Conservation (phyloP, 64 coral and sea anemone species). For the Actinia equina region DNA sequence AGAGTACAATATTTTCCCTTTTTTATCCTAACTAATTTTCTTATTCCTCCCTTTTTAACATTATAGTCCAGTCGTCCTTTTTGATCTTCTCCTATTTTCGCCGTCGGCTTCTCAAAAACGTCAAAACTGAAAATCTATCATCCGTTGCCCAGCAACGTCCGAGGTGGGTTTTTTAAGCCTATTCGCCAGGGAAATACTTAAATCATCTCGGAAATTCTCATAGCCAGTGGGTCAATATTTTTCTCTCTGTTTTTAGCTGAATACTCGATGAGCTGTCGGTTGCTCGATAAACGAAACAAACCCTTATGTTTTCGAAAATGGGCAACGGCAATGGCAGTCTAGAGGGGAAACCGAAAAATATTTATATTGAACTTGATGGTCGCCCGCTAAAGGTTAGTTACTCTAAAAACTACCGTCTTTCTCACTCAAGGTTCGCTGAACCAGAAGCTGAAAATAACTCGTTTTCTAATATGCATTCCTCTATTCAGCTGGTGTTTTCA, state of each 20-base stretch:
- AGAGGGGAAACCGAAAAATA: neutral
- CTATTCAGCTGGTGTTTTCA: conserved; percentile 36
- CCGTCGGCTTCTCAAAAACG: neutral
- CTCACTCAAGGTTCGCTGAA: no score
- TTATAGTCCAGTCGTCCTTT: neutral
- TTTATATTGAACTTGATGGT: neutral
- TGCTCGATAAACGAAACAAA: neutral
- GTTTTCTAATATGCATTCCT: neutral
- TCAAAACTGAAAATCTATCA: neutral
- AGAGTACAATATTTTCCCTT: no score
- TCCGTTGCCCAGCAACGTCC: neutral
- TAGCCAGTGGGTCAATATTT: neutral
- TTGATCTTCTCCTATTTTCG: neutral
- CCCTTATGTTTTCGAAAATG: neutral
- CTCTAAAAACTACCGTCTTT: no score
- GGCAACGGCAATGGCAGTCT: neutral
- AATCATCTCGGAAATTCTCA: neutral
- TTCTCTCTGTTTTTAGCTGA: neutral
- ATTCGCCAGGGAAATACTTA: neutral
- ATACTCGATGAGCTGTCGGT: neutral
- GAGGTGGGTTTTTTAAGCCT: neutral
- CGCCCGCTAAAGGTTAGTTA: neutral
- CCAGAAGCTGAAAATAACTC: neutral
- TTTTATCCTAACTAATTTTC: no score
- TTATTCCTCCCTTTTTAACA: neutral